phyloP scores from a whole-genome alignment of 2,797 vertebrate genomes.

The Bucorvus abyssinicus region DNA sequence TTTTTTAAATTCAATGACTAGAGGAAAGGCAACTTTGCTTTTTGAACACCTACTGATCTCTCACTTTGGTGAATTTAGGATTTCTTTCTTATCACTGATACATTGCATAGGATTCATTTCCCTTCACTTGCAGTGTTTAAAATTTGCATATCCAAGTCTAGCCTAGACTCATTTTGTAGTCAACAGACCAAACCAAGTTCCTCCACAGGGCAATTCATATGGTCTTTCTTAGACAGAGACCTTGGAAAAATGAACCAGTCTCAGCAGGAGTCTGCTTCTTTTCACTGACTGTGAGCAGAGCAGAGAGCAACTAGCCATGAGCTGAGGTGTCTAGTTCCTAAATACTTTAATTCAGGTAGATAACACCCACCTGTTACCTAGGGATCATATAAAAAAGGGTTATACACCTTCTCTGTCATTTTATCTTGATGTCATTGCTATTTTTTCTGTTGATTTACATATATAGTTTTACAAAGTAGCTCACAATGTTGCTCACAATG shows the following conservation, averaged over 20 bases:
- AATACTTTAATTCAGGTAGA: neutral
- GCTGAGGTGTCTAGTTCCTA: neutral
- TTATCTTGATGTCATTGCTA: neutral
- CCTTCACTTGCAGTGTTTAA: neutral
- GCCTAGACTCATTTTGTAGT: neutral
- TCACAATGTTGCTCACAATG: neutral
- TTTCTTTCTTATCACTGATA: neutral
- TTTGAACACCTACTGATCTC: neutral
- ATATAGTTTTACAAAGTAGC: neutral
- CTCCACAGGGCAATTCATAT: neutral
- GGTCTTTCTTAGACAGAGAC: neutral
- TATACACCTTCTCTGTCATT: neutral
- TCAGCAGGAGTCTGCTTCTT: neutral
- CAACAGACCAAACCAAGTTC: neutral
- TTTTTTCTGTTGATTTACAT: neutral
- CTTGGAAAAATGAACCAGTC: neutral
- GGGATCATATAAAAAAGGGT: neutral
- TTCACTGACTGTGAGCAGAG: neutral
- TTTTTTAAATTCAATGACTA: neutral
- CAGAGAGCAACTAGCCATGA: neutral
- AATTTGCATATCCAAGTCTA: neutral
- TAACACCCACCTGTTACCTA: neutral
- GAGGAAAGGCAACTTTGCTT: neutral
- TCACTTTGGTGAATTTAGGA: neutral
- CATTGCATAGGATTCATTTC: rapidly evolving